Evolutionary conservation across 2,888 invertebrate genomes (phyloP), one percentile per base, ranked within the genome.

Genomic region (Cephonodes hylas): DNA sequence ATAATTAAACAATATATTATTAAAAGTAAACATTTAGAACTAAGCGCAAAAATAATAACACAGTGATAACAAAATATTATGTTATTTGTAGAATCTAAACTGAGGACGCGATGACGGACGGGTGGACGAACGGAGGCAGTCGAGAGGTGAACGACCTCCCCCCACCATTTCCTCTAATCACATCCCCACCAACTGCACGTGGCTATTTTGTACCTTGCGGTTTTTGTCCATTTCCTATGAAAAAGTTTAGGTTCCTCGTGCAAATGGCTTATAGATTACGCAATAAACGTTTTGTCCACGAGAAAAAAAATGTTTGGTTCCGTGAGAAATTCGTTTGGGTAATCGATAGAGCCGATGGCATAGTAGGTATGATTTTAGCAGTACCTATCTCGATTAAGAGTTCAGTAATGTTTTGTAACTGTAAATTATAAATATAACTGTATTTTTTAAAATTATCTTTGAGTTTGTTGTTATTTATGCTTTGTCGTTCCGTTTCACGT

Each of bases 51-150:
- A 15, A 18, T 18, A 31, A 22, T 4, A 6, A 8, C 18, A 18
- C 18, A 7, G n/a, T 38, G 38, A 38, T 18, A 53, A 46, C 48
- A 46, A 22, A 45, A 62, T 60, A 57, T 58, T 45, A n/a, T 38
- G 38, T 38, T 64, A 62, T 62, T 63, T 66, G 57, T 53, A 58
- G 31, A 44, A 59, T 63, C 60, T 61, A 53, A 31, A 31, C 27
- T 53, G 27, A 53, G 53, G 53, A 31, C 18, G 13, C 22, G 31
- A 31, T 61, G 58, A 61, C 53, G 42, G 56, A 60, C 45, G 61
- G 57, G 53, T 58, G 31, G 27, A 27, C 31, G 53, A 53, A 27
- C 53, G 53, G 53, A 53, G 53, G 53, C 53, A 31, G 53, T 22
- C n/a, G 38, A 15, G 18, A 18, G 53, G 53, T 53, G 18, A 53